phyloP scores from a whole-genome alignment of 2,888 invertebrate genomes.

The Rotaria macrura region DNA sequence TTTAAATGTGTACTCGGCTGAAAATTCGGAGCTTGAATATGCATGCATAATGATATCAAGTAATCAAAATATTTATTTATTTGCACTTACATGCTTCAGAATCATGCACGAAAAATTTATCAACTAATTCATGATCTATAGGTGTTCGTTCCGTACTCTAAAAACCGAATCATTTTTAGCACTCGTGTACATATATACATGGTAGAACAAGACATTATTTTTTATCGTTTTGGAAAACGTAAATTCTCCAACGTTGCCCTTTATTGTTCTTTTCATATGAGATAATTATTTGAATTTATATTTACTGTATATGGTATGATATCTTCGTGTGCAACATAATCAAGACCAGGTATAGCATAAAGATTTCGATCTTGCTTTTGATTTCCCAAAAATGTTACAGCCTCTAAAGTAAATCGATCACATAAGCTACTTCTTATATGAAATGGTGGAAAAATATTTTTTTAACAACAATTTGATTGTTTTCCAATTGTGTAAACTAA shows the following conservation, averaged over 20 bases:
- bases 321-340: constrained; percentile 95
- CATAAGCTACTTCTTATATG: background rate
- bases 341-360: constrained; percentile 74
- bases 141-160: constrained; percentile 52
- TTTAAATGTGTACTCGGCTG: constrained; percentile 71
- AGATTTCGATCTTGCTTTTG: constrained; percentile 85
- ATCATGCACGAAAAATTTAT: constrained; percentile 64
- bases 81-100: constrained; percentile 61
- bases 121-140: constrained; percentile 68
- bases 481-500: no score
- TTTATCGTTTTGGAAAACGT: no score
- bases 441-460: no score
- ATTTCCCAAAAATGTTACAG: constrained; percentile 88
- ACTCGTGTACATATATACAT: no score
- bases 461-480: no score
- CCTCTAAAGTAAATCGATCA: constrained; percentile 55
- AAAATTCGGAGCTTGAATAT: constrained; percentile 57
- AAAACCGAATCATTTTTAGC: background rate
- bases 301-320: constrained; percentile 82
- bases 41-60: background rate
- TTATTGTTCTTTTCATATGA: no score
- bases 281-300: constrained; percentile 56
- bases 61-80: constrained; percentile 18
- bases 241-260: no score
- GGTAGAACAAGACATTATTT: no score